Conservation (phyloP, 1,140 invertebrate genomes). For the Gryon sp. region DNA sequence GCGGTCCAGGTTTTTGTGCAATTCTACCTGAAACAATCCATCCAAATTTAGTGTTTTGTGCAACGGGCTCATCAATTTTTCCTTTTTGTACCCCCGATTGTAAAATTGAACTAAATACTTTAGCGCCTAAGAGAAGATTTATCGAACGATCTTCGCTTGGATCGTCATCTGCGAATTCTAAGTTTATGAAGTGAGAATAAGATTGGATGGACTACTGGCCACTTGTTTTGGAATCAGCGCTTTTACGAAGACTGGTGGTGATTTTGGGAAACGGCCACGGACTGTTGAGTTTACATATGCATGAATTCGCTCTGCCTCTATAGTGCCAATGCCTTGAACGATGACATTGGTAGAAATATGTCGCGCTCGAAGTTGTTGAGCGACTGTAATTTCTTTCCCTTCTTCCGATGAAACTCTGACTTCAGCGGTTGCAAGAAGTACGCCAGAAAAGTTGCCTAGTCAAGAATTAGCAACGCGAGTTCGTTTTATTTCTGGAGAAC, state of each 20-base stretch:
- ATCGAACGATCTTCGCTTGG: neutral
- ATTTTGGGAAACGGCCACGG: neutral
- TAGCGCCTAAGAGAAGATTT: constrained; percentile 4
- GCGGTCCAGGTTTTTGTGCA: neutral
- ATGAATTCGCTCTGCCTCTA: neutral
- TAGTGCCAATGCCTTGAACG: neutral
- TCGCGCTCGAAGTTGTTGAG: neutral
- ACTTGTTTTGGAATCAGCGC: neutral
- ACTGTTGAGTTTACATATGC: neutral
- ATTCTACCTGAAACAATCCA: neutral
- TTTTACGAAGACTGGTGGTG: neutral
- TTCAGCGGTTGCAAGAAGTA: too few relatives aligned
- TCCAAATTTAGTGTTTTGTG: neutral
- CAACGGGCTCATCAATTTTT: neutral
- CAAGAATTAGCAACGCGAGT: too few relatives aligned
- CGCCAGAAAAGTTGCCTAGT: too few relatives aligned
- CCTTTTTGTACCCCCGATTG: neutral
- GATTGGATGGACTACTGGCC: neutral
- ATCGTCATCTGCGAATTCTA: neutral
- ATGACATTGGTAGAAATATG: neutral
- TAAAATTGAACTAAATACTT: constrained; percentile 6
- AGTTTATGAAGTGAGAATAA: neutral
- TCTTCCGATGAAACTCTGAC: too few relatives aligned
- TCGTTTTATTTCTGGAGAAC: too few relatives aligned
- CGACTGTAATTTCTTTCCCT: neutral